Percentiles rank a stretch among this genome's conserved stretches.
Evolutionary conservation across 1,140 invertebrate species (phyloP).

Genomic region (Drosophila rufa): DNA sequence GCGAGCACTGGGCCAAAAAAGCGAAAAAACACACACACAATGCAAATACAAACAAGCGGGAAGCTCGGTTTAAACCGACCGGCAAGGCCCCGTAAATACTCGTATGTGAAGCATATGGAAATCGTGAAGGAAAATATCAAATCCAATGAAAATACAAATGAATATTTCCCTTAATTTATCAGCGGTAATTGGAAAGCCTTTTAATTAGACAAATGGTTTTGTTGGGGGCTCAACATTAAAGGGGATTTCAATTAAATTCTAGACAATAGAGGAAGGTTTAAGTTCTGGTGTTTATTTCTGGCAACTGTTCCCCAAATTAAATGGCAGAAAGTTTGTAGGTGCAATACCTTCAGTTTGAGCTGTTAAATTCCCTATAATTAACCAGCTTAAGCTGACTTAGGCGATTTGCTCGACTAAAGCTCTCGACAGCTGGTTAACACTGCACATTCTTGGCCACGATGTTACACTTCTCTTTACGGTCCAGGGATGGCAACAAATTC

Average conservation of each 20-base stretch:
- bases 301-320: conserved; percentile 14
- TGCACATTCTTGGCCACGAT: conserved; percentile 2
- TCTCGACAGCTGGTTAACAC: conserved; percentile 35
- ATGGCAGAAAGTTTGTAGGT: background rate
- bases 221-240: conserved; percentile 1
- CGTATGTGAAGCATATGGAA: conserved; percentile 55
- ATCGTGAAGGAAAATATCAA: conserved; percentile 18
- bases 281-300: too few relatives aligned
- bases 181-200: conserved; percentile 8
- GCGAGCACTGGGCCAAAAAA: conserved; percentile 11
- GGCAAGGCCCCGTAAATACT: conserved; percentile 14
- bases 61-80: conserved; percentile 21
- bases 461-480: conserved; percentile 5
- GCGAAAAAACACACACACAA: conserved; percentile 30
- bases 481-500: conserved; percentile 41
- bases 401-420: conserved; percentile 21
- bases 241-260: background rate
- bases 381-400: background rate
- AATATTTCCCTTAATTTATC: conserved; percentile 25
- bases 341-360: background rate
- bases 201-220: conserved; percentile 22
- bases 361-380: conserved; percentile 17
- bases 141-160: conserved; percentile 16
- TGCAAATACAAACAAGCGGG: conserved; percentile 30
- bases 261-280: too few relatives aligned